Base-by-base conservation (phyloP, 2,888 invertebrate species). In the Sisyra terminalis region DNA sequence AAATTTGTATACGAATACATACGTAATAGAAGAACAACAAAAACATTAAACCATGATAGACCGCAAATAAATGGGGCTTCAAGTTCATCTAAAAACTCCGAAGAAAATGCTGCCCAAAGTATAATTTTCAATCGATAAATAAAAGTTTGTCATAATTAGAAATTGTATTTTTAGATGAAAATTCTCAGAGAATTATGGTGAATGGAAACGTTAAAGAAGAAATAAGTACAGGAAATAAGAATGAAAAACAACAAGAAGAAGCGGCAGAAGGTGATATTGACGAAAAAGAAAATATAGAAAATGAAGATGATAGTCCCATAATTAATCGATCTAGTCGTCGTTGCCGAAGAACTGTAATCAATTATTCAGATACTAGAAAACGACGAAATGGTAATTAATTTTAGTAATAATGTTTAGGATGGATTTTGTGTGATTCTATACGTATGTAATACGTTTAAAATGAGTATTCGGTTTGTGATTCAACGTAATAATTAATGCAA, bases 1-100 rank as follows among this genome's bases (percentile, higher is more conserved):
- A 43, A 43, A 30, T 43, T 38, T 8, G 43, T 43, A 30, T 43
- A 43, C 30, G 29, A 43, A 37, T 43, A 24, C 16, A 16, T 43
- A 31, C 29, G 17, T 13, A 38, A 38, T 11, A 32, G 24, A 18
- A 9, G 18, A 38, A 15, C 38, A 8, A 29, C 30, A 40, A 14
- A 29, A 37, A 16, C 13, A 6, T 17, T 37, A 17, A 15, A 17
- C n/a, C 37, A 37, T 9, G 24, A 24, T 24, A 17, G 24, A 17
- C 14, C 40, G 2, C 40, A 40, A 30, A 11, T 40, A 29, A 40
- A 40, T 40, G 40, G 40, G 2, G 10, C 40, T 10, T 14, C n/a
- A 9, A 15, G n/a, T 29, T 9, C 37, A 17, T 15, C 37, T 2
- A 11, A 18, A 37, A 16, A 16, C 11, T 37, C 37, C 7, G 30